Conservation (phyloP, 2,888 invertebrate genomes). For the Amblyjoppa fuscipennis region DNA sequence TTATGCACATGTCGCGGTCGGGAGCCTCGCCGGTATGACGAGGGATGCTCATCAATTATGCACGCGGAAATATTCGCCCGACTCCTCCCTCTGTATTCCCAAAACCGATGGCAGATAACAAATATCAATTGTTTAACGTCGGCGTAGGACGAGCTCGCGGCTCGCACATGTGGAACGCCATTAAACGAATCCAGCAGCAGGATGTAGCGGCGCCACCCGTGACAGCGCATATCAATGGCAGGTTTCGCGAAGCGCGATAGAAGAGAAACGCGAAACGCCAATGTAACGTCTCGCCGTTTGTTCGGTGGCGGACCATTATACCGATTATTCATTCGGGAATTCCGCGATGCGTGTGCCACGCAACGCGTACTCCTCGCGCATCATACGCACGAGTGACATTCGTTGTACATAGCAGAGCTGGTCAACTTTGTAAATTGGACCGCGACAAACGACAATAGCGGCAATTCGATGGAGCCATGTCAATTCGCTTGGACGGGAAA, state of each 20-base stretch:
- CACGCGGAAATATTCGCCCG: slow-evolving; percentile 74
- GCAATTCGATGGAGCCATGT: slow-evolving; percentile 37
- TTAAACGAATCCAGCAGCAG: slow-evolving; percentile 53
- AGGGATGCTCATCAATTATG: slow-evolving; percentile 77
- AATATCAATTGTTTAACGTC: slow-evolving; percentile 61
- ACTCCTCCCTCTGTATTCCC: not conserved
- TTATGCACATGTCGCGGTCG: slow-evolving; percentile 51
- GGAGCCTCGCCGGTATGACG: slow-evolving; percentile 64
- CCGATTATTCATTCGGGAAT: slow-evolving; percentile 63
- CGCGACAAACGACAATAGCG: slow-evolving; percentile 42
- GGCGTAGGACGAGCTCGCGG: slow-evolving; percentile 20
- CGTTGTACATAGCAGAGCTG: not conserved
- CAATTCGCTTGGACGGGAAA: slow-evolving; percentile 32
- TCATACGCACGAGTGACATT: slow-evolving; percentile 24
- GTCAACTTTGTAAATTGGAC: slow-evolving; percentile 48
- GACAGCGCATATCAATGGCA: slow-evolving; percentile 10
- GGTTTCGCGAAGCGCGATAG: slow-evolving; percentile 30
- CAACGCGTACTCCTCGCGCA: not conserved
- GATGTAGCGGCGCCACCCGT: slow-evolving; percentile 9
- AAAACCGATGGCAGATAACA: slow-evolving; percentile 30
- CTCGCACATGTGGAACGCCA: slow-evolving; percentile 18
- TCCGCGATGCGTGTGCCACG: slow-evolving; percentile 33
- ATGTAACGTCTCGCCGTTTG: slow-evolving; percentile 47
- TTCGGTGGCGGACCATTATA: slow-evolving; percentile 47
- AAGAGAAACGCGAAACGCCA: slow-evolving; percentile 18